These are phyloP conservation scores for Sarcophaga carnaria DNA, from an alignment of 2,888 invertebrate species.

Conservation along the genomic window DNA sequence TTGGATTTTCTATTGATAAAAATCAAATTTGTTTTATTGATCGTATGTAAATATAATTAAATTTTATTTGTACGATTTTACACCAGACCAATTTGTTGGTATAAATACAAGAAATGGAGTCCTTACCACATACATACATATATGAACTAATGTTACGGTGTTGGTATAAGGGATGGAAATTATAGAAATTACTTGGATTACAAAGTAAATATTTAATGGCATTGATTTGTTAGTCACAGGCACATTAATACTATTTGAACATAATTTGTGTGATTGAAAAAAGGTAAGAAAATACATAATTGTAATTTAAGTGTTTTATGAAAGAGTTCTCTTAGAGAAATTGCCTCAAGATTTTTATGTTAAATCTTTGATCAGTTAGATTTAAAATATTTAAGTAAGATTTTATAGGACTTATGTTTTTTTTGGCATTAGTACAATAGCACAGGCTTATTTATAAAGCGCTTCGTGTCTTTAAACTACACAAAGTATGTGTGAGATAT, in stretches of 20 bases:
- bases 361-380: too few species aligned
- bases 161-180: constrained; percentile 35
- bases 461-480: too few species aligned
- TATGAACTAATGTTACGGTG: neutral
- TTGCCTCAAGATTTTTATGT: too few species aligned
- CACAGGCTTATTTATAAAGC: too few species aligned
- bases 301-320: constrained; percentile 42
- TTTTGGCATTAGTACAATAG: too few species aligned
- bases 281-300: neutral
- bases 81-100: constrained; percentile 52
- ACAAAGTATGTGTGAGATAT: too few species aligned
- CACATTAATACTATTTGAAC: constrained; percentile 18
- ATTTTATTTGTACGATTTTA: constrained; percentile 61
- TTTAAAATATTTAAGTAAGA: too few species aligned
- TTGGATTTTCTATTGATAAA: constrained; percentile 72
- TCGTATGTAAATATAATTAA: constrained; percentile 76
- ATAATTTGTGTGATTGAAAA: constrained; percentile 7
- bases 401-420: too few species aligned
- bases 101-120: too few species aligned
- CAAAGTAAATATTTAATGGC: constrained; percentile 60
- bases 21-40: constrained; percentile 80
- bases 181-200: constrained; percentile 56
- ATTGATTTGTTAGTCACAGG: constrained; percentile 33
- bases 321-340: neutral
- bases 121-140: neutral